These are phyloP conservation scores for Antechinus stuartii DNA, from an alignment of 2,113 vertebrate genomes.

Conservation along the genomic window DNA sequence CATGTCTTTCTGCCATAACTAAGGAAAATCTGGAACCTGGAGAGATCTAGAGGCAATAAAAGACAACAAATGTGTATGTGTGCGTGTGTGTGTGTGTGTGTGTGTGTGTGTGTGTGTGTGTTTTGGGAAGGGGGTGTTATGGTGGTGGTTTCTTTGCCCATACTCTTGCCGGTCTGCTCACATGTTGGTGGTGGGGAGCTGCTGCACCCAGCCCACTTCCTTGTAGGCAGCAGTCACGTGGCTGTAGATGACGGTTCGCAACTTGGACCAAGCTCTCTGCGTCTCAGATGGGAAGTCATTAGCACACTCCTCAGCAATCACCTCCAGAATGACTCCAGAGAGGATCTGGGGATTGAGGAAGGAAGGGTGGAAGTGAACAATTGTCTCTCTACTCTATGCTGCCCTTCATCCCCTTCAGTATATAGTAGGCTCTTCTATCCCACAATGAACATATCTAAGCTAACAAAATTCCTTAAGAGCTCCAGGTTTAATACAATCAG, in stretches of 20 bases:
- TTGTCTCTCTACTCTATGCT: not conserved
- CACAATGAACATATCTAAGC: not conserved
- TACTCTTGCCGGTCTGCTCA: slow-evolving; percentile 83
- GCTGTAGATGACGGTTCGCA: slow-evolving; percentile 92
- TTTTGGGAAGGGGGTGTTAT: too few species aligned
- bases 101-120: not conserved
- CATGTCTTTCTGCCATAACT: not conserved
- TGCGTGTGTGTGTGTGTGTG: not conserved
- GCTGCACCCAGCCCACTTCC: slow-evolving; percentile 96
- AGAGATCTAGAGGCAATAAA: not conserved
- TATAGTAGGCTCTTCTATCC: too few species aligned
- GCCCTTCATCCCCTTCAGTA: not conserved
- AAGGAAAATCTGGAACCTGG: not conserved
- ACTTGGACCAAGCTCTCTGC: slow-evolving; percentile 94
- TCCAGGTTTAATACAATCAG: not conserved
- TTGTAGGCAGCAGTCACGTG: slow-evolving; percentile 95
- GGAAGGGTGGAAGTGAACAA: not conserved
- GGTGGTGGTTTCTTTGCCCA: slow-evolving; percentile 50
- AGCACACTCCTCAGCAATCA: slow-evolving; percentile 92
- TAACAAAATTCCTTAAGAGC: not conserved
- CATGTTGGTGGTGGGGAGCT: slow-evolving; percentile 92
- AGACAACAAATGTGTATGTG: not conserved
- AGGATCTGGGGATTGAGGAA: slow-evolving; percentile 88
- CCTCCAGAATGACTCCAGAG: slow-evolving; percentile 93
- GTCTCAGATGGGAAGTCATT: slow-evolving; percentile 92